Base-by-base conservation (phyloP, 2,113 vertebrate genomes). In the Eonycteris spelaea region DNA sequence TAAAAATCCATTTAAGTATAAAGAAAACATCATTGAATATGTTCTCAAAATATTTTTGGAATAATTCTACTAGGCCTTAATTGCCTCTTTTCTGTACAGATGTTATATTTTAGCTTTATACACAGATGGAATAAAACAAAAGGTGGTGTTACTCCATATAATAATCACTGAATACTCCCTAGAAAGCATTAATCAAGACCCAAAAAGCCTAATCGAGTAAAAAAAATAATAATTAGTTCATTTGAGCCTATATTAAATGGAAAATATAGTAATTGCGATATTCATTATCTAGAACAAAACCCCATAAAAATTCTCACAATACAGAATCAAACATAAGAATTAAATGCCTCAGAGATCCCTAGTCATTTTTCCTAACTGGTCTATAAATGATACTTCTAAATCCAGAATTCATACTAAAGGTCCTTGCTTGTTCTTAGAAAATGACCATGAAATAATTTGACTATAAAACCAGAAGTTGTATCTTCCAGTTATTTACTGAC, bases 361-460 rank as follows among this genome's bases (percentile, higher is more conserved):
- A 51, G 16, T 40, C 75, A 84, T 73, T 85, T 91, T 91, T 91
- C 55, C 55, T 71, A 70, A 65, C 30, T 63, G 35, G 7, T 45
- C 18, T 88, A 91, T 21, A 94, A 90, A 61, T 68, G 15, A 86
- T 43, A 89, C 14, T 67, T 86, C 0, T 48, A 95, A 91, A 92
- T 84, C 35, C 43, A 91, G 45, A 95, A 97, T 43, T 71, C 63
- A 95, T 57, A 86, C 24, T 77, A 63, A 91, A 93, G n/a, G 78
- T 24, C 5, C 57, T 33, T 59, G 14, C 51, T 33, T 59, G 14
- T 80, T 96, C n/a, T 89, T 8, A 93, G 40, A 83, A 97, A 91
- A 96, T 84, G 14, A 92, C 28, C 11, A 89, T 63, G 68, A 79
- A 78, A 86, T 92, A 91, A 91, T 87, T 7, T 86, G 22, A 78